These are phyloP conservation scores for Homarus americanus DNA, from an alignment of 1,140 invertebrate species.

Conservation along the genomic window DNA sequence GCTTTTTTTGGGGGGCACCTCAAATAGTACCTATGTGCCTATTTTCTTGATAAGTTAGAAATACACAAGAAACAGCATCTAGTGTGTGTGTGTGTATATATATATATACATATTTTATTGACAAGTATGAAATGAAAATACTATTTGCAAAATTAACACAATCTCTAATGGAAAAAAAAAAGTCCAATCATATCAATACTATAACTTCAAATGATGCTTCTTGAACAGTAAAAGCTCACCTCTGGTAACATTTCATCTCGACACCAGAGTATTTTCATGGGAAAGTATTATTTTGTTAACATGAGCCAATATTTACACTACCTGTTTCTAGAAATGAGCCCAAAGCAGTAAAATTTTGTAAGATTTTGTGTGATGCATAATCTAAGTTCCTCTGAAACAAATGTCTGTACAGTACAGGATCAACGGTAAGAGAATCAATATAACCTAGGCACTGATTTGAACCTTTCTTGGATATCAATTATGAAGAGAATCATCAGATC, in stretches of 20 bases:
- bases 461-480: background rate
- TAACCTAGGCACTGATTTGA: background rate
- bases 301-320: background rate
- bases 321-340: background rate
- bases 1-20: too few species aligned
- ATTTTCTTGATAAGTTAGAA: background rate
- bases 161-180: background rate
- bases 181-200: background rate
- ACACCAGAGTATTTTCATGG: background rate
- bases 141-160: background rate
- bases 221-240: background rate
- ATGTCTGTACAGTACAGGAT: background rate
- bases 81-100: background rate
- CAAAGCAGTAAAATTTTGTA: background rate
- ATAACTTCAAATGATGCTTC: background rate
- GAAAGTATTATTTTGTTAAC: background rate
- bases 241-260: background rate
- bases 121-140: background rate
- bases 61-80: background rate
- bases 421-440: background rate
- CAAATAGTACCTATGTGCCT: background rate
- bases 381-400: background rate
- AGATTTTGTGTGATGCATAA: background rate
- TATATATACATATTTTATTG: background rate
- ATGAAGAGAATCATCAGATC: background rate